phyloP scores from a whole-genome alignment of 2,797 vertebrate species.

The Austrolebias charrua region DNA sequence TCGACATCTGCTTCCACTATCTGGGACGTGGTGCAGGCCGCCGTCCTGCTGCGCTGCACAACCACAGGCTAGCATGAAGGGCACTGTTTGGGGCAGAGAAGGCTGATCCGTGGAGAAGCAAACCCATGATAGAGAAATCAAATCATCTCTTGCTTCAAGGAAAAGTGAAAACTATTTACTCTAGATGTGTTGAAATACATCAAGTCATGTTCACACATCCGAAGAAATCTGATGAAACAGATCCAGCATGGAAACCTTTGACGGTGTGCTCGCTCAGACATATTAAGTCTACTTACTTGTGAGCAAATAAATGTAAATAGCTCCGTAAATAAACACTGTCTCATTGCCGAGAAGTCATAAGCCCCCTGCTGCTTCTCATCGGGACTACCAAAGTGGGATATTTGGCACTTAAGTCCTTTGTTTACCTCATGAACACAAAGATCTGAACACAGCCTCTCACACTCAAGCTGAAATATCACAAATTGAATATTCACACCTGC shows the following conservation, averaged over 20 bases:
- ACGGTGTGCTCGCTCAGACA: constrained; percentile 69
- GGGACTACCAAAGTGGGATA: constrained; percentile 76
- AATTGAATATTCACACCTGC: constrained; percentile 26
- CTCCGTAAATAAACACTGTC: constrained; percentile 75
- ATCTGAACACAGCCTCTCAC: constrained; percentile 66
- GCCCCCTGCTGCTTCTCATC: constrained; percentile 70
- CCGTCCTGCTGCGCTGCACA: constrained; percentile 61
- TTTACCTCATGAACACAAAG: constrained; percentile 74
- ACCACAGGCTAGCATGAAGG: constrained; percentile 53
- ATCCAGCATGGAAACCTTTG: constrained; percentile 54
- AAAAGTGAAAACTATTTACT: constrained; percentile 12
- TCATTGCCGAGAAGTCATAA: constrained; percentile 71
- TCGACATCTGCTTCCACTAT: constrained; percentile 80
- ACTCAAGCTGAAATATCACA: constrained; percentile 57
- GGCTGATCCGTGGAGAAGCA: constrained; percentile 17
- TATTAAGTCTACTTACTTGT: constrained; percentile 69
- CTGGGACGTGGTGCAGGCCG: constrained; percentile 54
- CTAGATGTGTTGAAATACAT: constrained; percentile 2
- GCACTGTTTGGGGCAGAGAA: constrained; percentile 36
- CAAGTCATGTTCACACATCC: constrained; percentile 1
- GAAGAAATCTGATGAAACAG: constrained; percentile 25
- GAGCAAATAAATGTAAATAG: constrained; percentile 76
- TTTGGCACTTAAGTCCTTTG: constrained; percentile 73
- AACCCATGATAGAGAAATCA: constrained; percentile 6
- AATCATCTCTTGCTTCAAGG: constrained; percentile 4